Evolutionary conservation across 92 coral and sea anemone genomes (phyloP).

Genomic region (Parazoanthus darwini): DNA sequence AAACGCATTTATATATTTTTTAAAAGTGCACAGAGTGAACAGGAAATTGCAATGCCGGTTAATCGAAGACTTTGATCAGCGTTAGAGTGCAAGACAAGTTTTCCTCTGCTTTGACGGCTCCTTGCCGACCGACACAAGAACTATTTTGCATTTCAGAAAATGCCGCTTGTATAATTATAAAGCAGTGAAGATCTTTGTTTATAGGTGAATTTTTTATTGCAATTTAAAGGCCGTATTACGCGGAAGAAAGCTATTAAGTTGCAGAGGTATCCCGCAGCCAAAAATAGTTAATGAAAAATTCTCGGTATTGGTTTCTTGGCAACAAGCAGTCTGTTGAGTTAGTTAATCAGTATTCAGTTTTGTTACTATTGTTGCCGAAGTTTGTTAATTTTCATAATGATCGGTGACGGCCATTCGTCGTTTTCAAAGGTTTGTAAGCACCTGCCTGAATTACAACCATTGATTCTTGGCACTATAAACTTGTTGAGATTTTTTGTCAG

Average conservation of each 20-base stretch:
- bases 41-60: neutral
- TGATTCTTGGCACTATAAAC: neutral
- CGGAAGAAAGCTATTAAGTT: neutral
- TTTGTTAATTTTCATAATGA: conserved; percentile 25
- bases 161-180: neutral
- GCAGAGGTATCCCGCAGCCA: neutral
- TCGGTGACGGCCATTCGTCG: conserved; percentile 16
- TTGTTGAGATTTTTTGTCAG: conserved; percentile 6
- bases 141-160: neutral
- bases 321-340: neutral
- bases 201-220: neutral
- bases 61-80: neutral
- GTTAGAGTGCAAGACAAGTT: neutral
- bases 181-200: neutral
- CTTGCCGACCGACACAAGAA: neutral
- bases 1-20: neutral
- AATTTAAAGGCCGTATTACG: neutral
- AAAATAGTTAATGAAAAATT: neutral
- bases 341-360: conserved; percentile 15
- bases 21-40: neutral
- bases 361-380: conserved; percentile 6
- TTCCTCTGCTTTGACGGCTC: neutral
- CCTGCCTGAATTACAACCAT: conserved; percentile 1
- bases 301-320: neutral
- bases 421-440: neutral